Conservation (phyloP, 2,888 invertebrate species). For the Danaus chrysippus region DNA sequence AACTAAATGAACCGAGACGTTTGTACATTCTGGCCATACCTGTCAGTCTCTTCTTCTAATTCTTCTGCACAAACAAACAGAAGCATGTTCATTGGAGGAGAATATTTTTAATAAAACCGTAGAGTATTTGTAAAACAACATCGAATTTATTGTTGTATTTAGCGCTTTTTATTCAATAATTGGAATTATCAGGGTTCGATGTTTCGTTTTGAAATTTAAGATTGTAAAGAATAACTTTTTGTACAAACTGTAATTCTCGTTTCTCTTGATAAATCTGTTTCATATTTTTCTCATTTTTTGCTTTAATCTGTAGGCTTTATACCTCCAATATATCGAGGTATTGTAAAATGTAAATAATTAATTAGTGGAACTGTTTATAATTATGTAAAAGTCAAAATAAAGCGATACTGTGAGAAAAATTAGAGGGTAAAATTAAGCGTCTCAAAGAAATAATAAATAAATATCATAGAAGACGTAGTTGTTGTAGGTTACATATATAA, state of each 20-base stretch:
- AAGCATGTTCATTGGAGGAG: conserved; percentile 49
- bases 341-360: conserved; percentile 67
- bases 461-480: conserved; percentile 74
- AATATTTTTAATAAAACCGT: conserved; percentile 45
- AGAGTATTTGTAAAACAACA: conserved; percentile 62
- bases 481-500: conserved; percentile 58
- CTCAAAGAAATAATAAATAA: conserved; percentile 51
- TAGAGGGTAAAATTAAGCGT: conserved; percentile 69
- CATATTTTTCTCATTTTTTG: conserved; percentile 51
- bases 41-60: conserved; percentile 8
- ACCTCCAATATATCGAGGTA: conserved; percentile 50
- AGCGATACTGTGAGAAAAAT: conserved; percentile 77
- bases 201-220: conserved; percentile 62
- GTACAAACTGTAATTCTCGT: conserved; percentile 42
- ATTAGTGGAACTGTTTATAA: conserved; percentile 69
- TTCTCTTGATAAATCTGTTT: conserved; percentile 48
- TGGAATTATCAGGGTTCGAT: conserved; percentile 77
- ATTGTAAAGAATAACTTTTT: conserved; percentile 49
- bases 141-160: conserved; percentile 75
- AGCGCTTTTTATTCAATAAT: conserved; percentile 72
- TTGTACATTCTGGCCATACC: conserved; percentile 7
- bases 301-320: conserved; percentile 54
- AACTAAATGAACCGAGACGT: conserved; percentile 11
- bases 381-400: conserved; percentile 76
- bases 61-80: not conserved